Evolutionary conservation across 2,888 invertebrate species (phyloP).

Genomic region (Erpobdella octoculata): DNA sequence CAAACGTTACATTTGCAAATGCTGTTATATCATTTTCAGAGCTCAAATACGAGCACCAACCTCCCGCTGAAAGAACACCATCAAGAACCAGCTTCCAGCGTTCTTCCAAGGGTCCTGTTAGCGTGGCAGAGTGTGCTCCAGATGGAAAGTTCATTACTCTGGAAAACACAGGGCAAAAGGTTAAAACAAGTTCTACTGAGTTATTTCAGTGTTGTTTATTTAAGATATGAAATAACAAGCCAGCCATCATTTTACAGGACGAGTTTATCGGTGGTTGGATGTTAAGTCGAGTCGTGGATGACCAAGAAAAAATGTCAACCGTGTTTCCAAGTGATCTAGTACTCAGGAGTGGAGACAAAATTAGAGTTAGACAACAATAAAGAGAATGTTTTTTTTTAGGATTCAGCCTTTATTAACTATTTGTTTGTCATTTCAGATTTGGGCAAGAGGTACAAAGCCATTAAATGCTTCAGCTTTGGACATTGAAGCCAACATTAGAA

Average conservation of each 20-base stretch:
- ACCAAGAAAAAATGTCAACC: conserved; percentile 7
- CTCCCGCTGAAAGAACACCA: conserved; percentile 10
- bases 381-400: background rate
- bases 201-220: background rate
- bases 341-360: conserved; percentile 18
- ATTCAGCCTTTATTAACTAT: background rate
- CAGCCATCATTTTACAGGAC: no score
- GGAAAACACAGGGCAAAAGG: conserved; percentile 54
- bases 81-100: conserved; percentile 53
- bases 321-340: conserved; percentile 11
- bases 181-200: conserved; percentile 14
- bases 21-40: no score
- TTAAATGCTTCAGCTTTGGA: conserved; percentile 14
- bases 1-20: background rate
- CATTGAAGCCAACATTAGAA: conserved; percentile 25
- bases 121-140: conserved; percentile 49
- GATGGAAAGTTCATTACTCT: conserved; percentile 54
- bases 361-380: conserved; percentile 3
- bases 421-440: conserved; percentile 17
- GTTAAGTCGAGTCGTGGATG: conserved; percentile 28
- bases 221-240: no score
- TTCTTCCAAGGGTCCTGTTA: conserved; percentile 28
- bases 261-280: conserved; percentile 28
- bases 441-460: conserved; percentile 23
- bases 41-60: background rate